phyloP scores from a whole-genome alignment of 2,797 vertebrate species.

The Ambastaia sidthimunki region DNA sequence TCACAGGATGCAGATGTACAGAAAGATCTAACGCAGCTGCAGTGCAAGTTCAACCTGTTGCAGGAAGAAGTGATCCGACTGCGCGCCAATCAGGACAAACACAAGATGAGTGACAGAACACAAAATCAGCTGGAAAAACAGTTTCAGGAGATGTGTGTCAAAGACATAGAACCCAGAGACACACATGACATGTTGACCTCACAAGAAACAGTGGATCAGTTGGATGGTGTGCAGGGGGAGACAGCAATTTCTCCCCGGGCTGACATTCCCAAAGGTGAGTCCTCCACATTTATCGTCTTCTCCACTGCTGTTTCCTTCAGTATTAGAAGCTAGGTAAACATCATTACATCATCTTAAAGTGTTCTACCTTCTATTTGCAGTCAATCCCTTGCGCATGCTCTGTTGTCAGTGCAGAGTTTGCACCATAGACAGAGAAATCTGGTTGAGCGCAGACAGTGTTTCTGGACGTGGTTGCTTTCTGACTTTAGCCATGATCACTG shows the following conservation, averaged over 20 bases:
- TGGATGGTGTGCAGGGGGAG: conserved; percentile 73
- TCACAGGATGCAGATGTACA: conserved; percentile 77
- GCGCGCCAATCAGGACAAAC: conserved; percentile 67
- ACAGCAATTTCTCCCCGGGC: conserved; percentile 75
- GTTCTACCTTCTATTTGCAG: too few relatives aligned
- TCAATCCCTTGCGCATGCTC: too few relatives aligned
- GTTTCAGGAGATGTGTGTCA: conserved; percentile 70
- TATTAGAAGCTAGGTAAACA: not conserved
- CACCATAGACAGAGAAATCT: too few relatives aligned
- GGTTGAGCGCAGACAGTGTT: too few relatives aligned
- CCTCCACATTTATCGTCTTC: not conserved
- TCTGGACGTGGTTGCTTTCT: too few relatives aligned
- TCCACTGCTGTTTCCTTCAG: not conserved
- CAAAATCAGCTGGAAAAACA: conserved; percentile 72
- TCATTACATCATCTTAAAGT: not conserved
- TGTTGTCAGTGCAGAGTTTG: too few relatives aligned
- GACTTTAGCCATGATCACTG: too few relatives aligned
- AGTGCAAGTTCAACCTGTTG: conserved; percentile 75
- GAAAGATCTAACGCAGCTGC: conserved; percentile 73
- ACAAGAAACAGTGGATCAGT: conserved; percentile 70
- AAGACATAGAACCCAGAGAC: conserved; percentile 61
- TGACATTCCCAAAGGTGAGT: conserved; percentile 74
- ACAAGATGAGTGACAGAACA: conserved; percentile 77
- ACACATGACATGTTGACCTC: conserved; percentile 69
- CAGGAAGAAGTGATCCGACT: conserved; percentile 84